Evolutionary conservation across 1,140 invertebrate species (phyloP).

Genomic region (Drosophila littoralis): DNA sequence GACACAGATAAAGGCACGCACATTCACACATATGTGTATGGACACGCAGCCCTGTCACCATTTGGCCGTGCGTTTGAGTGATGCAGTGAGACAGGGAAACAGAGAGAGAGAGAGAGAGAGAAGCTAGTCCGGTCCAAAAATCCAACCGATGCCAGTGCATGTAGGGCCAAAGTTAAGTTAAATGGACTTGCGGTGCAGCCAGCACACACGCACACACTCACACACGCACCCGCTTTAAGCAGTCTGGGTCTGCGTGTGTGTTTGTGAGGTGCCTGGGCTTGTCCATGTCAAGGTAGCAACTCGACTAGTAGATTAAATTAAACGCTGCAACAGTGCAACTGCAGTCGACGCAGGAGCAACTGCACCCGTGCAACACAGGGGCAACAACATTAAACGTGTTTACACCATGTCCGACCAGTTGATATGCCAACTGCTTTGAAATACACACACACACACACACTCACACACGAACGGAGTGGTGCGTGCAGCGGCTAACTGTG

Average conservation of each 20-base stretch:
- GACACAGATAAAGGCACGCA: not conserved
- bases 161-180: constrained; percentile 75
- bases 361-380: constrained; percentile 55
- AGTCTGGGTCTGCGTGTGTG: not conserved
- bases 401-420: constrained; percentile 82
- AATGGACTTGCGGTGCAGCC: constrained; percentile 77
- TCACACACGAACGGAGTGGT: constrained; percentile 13
- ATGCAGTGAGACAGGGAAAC: constrained; percentile 60
- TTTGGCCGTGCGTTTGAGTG: constrained; percentile 67
- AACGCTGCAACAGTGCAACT: constrained; percentile 57
- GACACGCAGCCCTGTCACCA: constrained; percentile 54
- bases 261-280: constrained; percentile 15
- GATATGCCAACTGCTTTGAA: constrained; percentile 70
- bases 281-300: constrained; percentile 74
- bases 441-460: constrained; percentile 28
- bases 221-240: constrained; percentile 21
- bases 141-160: constrained; percentile 32
- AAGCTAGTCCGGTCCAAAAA: constrained; percentile 22
- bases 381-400: constrained; percentile 81
- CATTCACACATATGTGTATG: constrained; percentile 24
- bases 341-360: constrained; percentile 49
- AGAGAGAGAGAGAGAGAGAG: not conserved
- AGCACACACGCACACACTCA: constrained; percentile 15
- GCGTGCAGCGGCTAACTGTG: constrained; percentile 50
- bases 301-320: constrained; percentile 81